These are phyloP conservation scores for Chloroceryle inda DNA, from an alignment of 2,797 vertebrate species.

Conservation along the genomic window DNA sequence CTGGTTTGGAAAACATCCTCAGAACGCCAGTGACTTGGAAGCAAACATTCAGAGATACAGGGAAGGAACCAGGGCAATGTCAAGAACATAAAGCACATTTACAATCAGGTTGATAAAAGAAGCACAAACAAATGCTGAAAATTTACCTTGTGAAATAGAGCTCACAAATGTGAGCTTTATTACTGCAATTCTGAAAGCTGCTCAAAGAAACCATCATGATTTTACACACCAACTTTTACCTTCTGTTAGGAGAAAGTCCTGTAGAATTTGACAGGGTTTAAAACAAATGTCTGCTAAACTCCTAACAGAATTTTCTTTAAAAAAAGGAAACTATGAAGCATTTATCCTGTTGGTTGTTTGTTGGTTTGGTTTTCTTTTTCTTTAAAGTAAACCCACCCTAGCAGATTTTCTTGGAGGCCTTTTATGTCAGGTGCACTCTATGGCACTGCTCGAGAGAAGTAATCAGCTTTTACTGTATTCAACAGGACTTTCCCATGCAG, in stretches of 20 bases:
- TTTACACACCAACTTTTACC: not conserved
- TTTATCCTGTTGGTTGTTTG: not conserved
- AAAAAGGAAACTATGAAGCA: not conserved
- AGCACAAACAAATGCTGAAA: conserved; percentile 50
- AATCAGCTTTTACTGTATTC: not conserved
- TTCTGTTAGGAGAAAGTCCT: not conserved
- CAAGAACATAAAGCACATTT: conserved; percentile 48
- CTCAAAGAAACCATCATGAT: conserved; percentile 11
- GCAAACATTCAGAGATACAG: conserved; percentile 60
- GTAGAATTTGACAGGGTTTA: not conserved
- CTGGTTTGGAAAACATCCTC: conserved; percentile 69
- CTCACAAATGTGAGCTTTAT: not conserved
- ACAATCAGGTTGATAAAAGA: conserved; percentile 44
- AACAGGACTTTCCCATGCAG: not conserved
- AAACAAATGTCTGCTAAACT: not conserved
- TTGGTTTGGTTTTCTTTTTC: not conserved
- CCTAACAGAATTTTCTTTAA: not conserved
- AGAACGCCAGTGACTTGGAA: conserved; percentile 58
- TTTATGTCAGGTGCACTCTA: not conserved
- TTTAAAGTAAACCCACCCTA: not conserved
- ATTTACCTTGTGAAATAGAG: conserved; percentile 12
- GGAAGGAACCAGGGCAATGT: conserved; percentile 44
- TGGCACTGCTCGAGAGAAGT: not conserved
- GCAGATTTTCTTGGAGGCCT: not conserved
- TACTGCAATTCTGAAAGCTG: not conserved